Conservation (phyloP, 2,888 invertebrate species). For the Athalia cordata region DNA sequence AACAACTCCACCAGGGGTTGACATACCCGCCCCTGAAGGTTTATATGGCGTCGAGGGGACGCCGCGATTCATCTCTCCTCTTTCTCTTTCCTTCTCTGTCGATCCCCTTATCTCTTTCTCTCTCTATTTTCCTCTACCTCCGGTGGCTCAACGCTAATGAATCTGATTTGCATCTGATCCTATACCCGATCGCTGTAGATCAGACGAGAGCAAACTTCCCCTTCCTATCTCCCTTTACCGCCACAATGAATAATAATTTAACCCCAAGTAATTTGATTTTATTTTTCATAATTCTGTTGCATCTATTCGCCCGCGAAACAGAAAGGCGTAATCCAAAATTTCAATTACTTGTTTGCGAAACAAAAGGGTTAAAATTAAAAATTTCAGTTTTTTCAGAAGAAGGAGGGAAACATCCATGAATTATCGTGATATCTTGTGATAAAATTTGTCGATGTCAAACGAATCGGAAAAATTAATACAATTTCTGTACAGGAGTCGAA, state of each 20-base stretch:
- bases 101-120: conserved; percentile 46
- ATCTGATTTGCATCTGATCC: conserved; percentile 73
- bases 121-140: conserved; percentile 41
- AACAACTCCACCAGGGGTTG: conserved; percentile 58
- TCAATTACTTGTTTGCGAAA: too few relatives aligned
- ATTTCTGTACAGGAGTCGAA: too few relatives aligned
- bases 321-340: too few relatives aligned
- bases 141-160: conserved; percentile 68
- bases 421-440: too few relatives aligned
- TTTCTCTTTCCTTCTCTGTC: conserved; percentile 31
- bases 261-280: too few relatives aligned
- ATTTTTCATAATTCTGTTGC: too few relatives aligned
- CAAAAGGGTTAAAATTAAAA: too few relatives aligned
- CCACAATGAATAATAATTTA: not conserved
- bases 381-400: too few relatives aligned
- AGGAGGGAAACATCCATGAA: too few relatives aligned
- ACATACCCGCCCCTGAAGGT: conserved; percentile 38
- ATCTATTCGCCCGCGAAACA: too few relatives aligned
- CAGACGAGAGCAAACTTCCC: conserved; percentile 38
- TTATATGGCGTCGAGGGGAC: conserved; percentile 41
- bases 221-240: not conserved
- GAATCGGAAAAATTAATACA: too few relatives aligned
- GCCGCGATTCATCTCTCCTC: conserved; percentile 23
- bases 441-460: too few relatives aligned
- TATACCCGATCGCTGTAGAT: conserved; percentile 63